A percentile compares a stretch with the other conserved stretches of the same genome.
Evolutionary conservation across 1,140 invertebrate genomes (phyloP).

Genomic region (Choristoneura fumiferana): DNA sequence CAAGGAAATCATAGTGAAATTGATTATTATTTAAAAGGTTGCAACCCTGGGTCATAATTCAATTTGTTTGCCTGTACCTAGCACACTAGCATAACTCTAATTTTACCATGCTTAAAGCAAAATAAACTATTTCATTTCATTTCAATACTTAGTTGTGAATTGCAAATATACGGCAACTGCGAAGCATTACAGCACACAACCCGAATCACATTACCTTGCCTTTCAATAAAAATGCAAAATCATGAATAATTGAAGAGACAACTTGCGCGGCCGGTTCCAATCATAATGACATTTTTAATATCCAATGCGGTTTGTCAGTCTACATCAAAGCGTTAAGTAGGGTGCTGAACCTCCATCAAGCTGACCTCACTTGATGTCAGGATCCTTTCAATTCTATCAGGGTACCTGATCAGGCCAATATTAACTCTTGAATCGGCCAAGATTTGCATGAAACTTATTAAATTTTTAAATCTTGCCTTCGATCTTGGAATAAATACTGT

Average conservation of each 20-base stretch:
- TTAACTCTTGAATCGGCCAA: slow-evolving; percentile 56
- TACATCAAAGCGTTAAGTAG: slow-evolving; percentile 53
- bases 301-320: slow-evolving; percentile 50
- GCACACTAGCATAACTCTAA: no score
- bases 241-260: slow-evolving; percentile 6
- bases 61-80: no score
- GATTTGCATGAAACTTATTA: slow-evolving; percentile 75
- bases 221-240: slow-evolving; percentile 12
- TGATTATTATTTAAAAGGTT: no score
- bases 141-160: no score
- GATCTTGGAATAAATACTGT: no score
- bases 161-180: no score
- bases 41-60: no score
- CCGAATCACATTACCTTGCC: background rate
- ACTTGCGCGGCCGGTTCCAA: slow-evolving; percentile 1
- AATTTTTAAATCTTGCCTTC: slow-evolving; percentile 40
- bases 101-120: no score
- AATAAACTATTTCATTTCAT: no score
- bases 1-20: no score
- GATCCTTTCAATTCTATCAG: slow-evolving; percentile 69
- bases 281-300: slow-evolving; percentile 39
- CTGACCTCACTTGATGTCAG: slow-evolving; percentile 57
- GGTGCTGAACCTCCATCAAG: slow-evolving; percentile 70
- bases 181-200: background rate
- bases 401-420: slow-evolving; percentile 59